Conservation (phyloP, 2,888 invertebrate species). For the Proisotoma minuta region DNA sequence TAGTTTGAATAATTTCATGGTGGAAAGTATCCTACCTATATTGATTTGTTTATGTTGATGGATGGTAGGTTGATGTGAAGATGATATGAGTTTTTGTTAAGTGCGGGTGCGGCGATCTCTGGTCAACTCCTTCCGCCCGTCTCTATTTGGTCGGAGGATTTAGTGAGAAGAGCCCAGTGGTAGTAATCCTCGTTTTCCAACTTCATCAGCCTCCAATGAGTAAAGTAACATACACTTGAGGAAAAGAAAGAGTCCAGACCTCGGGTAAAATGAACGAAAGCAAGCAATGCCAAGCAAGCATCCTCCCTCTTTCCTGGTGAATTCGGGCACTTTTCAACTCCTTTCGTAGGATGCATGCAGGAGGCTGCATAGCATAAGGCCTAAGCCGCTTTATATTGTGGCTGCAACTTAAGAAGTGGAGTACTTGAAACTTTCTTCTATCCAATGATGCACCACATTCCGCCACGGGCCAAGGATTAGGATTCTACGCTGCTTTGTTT, state of each 20-base stretch:
- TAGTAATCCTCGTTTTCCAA: conserved; percentile 7
- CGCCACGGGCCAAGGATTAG: background rate
- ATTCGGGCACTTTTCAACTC: conserved; percentile 17
- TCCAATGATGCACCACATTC: background rate
- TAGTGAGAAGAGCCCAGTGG: conserved; percentile 7
- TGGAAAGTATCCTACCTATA: conserved; percentile 12
- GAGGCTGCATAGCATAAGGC: background rate
- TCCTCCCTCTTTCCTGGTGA: conserved; percentile 4
- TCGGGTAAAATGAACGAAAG: background rate
- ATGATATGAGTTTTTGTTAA: conserved; percentile 40
- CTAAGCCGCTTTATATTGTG: background rate
- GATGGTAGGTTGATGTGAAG: conserved; percentile 26
- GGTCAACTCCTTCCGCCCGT: conserved; percentile 43
- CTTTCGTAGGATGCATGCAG: background rate
- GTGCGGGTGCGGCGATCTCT: conserved; percentile 45
- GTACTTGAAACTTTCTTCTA: background rate
- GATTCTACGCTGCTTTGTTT: background rate
- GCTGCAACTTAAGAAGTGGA: background rate
- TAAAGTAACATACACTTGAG: background rate
- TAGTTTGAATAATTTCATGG: background rate
- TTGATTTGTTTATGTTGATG: conserved; percentile 20
- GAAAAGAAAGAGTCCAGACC: conserved; percentile 3
- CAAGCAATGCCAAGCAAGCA: conserved; percentile 1
- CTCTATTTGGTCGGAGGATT: conserved; percentile 14
- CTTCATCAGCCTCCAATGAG: conserved; percentile 14